These are phyloP conservation scores for Pangasius larnaudii DNA, from an alignment of 2,797 vertebrate species.

Conservation along the genomic window DNA sequence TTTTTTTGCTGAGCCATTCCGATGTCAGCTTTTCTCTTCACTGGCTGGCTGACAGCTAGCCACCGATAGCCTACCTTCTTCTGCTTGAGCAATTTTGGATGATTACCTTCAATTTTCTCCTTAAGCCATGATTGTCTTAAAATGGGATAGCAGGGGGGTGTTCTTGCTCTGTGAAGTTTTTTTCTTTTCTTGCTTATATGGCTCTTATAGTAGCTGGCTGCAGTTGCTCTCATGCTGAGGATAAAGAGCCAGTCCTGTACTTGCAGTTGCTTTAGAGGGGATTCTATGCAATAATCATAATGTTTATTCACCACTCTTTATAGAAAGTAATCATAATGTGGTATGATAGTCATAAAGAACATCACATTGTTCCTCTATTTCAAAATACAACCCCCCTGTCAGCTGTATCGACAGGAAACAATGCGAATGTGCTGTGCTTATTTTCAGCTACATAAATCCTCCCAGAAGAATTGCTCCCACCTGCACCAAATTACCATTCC, in stretches of 20 bases:
- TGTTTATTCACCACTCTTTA: slow-evolving; percentile 29
- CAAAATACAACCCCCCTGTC: neutral
- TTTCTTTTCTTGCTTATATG: slow-evolving; percentile 11
- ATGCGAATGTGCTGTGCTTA: neutral
- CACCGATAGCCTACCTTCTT: slow-evolving; percentile 59
- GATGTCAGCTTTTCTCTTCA: slow-evolving; percentile 58
- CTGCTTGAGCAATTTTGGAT: slow-evolving; percentile 68
- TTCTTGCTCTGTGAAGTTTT: slow-evolving; percentile 53
- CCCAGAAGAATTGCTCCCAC: neutral
- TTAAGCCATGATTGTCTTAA: slow-evolving; percentile 59
- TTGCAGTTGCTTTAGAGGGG: slow-evolving; percentile 14
- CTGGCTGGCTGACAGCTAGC: slow-evolving; percentile 59
- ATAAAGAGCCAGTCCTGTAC: neutral
- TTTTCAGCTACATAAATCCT: slow-evolving; percentile 27
- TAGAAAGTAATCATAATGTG: slow-evolving; percentile 4
- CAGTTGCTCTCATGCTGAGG: slow-evolving; percentile 3
- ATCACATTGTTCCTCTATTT: slow-evolving; percentile 21
- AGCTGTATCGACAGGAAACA: slow-evolving; percentile 19
- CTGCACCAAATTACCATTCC: slow-evolving; percentile 7
- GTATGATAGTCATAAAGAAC: slow-evolving; percentile 11
- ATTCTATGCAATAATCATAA: slow-evolving; percentile 34
- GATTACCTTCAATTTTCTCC: slow-evolving; percentile 74
- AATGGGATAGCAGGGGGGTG: slow-evolving; percentile 33
- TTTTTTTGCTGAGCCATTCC: slow-evolving; percentile 17
- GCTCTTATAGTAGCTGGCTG: neutral